Conservation (phyloP, 2,888 invertebrate species). For the Polia nebulosa region DNA sequence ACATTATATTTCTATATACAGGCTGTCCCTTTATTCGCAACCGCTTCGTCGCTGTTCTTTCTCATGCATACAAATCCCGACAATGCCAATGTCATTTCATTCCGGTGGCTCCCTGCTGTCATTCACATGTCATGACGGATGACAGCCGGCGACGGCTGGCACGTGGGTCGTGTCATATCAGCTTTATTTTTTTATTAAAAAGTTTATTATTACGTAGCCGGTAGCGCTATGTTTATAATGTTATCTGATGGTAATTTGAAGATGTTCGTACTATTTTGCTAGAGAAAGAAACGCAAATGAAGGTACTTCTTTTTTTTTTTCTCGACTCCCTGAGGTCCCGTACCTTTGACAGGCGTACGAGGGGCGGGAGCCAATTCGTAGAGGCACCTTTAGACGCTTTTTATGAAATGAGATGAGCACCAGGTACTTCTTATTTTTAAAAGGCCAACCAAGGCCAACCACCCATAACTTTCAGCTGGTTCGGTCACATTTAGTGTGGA, state of each 20-base stretch:
- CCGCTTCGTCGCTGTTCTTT: conserved; percentile 64
- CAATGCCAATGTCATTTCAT: conserved; percentile 73
- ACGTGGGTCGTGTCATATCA: conserved; percentile 84
- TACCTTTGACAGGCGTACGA: too few relatives aligned
- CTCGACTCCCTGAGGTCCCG: too few relatives aligned
- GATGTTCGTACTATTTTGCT: not conserved
- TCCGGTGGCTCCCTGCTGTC: conserved; percentile 76
- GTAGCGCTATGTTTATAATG: conserved; percentile 44
- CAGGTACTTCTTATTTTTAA: too few relatives aligned
- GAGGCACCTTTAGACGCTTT: too few relatives aligned
- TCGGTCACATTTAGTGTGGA: too few relatives aligned
- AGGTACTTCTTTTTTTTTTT: too few relatives aligned
- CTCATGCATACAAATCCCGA: conserved; percentile 76
- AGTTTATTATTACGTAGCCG: conserved; percentile 54
- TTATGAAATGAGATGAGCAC: too few relatives aligned
- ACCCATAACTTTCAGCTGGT: too few relatives aligned
- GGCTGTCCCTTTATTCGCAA: conserved; percentile 51
- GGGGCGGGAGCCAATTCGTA: too few relatives aligned
- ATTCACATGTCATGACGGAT: conserved; percentile 81
- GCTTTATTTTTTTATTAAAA: conserved; percentile 80
- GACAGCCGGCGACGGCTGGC: conserved; percentile 83
- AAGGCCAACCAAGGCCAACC: too few relatives aligned
- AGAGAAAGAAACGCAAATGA: too few relatives aligned
- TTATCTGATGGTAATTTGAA: conserved; percentile 28
- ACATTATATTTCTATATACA: conserved; percentile 44